phyloP scores from a whole-genome alignment of 2,797 vertebrate genomes.

The Anas bernieri region DNA sequence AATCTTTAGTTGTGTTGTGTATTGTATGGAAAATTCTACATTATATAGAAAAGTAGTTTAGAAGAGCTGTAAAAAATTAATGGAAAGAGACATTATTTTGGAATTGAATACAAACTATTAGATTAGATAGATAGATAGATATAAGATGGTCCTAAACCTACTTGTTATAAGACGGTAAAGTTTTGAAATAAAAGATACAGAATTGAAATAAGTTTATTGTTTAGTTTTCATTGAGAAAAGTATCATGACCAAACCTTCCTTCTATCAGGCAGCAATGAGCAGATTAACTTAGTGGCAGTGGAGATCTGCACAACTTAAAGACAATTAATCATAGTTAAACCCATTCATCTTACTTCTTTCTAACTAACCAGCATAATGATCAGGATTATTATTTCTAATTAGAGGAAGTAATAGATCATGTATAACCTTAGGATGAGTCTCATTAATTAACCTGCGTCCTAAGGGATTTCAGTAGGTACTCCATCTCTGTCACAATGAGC shows the following conservation, averaged over 20 bases:
- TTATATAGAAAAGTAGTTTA: background rate
- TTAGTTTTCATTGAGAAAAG: slow-evolving; percentile 37
- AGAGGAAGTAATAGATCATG: slow-evolving; percentile 99
- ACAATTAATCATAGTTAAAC: slow-evolving; percentile 92
- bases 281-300: slow-evolving; percentile 79
- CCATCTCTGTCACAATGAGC: slow-evolving; percentile 92
- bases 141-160: background rate
- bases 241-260: slow-evolving; percentile 60
- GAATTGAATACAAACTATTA: background rate
- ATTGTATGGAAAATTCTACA: background rate
- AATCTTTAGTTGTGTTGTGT: background rate
- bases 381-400: slow-evolving; percentile 99
- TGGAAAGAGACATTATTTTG: background rate
- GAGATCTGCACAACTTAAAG: slow-evolving; percentile 80
- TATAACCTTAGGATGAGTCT: slow-evolving; percentile 91
- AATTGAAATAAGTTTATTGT: slow-evolving; percentile 15
- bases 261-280: slow-evolving; percentile 70
- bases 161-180: background rate
- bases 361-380: slow-evolving; percentile 99
- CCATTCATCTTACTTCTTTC: slow-evolving; percentile 96
- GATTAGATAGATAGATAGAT: no score
- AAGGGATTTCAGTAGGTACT: slow-evolving; percentile 90
- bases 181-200: slow-evolving; percentile 14
- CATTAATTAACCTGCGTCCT: slow-evolving; percentile 96
- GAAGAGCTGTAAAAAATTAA: background rate